Conservation (phyloP, 1,140 invertebrate genomes). For the Drosophila truncata region DNA sequence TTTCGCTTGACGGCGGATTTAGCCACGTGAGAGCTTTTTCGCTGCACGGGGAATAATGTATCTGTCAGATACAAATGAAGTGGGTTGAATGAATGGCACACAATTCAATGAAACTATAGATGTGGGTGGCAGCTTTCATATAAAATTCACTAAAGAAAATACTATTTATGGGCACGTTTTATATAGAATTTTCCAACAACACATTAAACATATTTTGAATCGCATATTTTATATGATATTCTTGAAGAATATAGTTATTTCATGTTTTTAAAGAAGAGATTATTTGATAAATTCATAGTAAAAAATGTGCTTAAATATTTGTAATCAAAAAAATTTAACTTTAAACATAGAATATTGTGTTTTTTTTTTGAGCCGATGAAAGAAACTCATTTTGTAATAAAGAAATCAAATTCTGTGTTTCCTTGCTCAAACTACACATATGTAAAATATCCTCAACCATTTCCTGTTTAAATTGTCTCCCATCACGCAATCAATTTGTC, state of each 20-base stretch:
- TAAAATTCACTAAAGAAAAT: not conserved
- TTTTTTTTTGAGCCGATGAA: not conserved
- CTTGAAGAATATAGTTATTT: not conserved
- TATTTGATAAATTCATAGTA: not conserved
- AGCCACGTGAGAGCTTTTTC: conserved; percentile 48
- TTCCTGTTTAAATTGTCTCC: not conserved
- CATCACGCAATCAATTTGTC: conserved; percentile 2
- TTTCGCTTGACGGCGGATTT: conserved; percentile 48
- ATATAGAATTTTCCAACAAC: not conserved
- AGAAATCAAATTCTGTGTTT: not conserved
- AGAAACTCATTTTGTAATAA: not conserved
- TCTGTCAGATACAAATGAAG: conserved; percentile 39
- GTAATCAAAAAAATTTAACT: not conserved
- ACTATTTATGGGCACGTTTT: not conserved
- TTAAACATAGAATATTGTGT: not conserved
- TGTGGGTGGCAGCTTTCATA: not conserved
- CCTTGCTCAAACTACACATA: not conserved
- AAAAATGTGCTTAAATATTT: not conserved
- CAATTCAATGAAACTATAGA: conserved; percentile 14
- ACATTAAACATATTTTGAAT: not conserved
- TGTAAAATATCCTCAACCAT: not conserved
- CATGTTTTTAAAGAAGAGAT: not conserved
- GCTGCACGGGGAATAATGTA: conserved; percentile 24
- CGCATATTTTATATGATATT: not conserved
- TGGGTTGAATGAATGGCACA: conserved; percentile 32